A percentile compares a stretch with the other conserved stretches of the same genome.
phyloP scores from a whole-genome alignment of 1,140 invertebrate genomes.

The Drosophila paulistorum region DNA sequence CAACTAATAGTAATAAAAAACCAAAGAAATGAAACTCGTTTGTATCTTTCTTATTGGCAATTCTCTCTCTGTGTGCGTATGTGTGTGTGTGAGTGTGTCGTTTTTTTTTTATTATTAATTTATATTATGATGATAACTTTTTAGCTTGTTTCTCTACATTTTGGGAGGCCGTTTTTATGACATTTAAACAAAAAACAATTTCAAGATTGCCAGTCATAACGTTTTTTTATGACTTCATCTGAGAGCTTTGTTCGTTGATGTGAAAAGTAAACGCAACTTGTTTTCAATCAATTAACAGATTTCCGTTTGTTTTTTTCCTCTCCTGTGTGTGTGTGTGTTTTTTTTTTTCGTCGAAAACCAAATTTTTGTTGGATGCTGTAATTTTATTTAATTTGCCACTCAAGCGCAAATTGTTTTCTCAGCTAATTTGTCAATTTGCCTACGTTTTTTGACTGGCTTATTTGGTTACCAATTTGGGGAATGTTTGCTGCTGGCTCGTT shows the following conservation, averaged over 20 bases:
- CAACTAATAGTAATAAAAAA: conserved; percentile 41
- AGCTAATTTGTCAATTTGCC: conserved; percentile 74
- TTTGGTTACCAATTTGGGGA: conserved; percentile 27
- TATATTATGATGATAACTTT: conserved; percentile 43
- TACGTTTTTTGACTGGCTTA: conserved; percentile 49
- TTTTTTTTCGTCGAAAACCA: neutral
- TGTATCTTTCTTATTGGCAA: conserved; percentile 17
- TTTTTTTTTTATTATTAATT: conserved; percentile 37
- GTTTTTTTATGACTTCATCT: conserved; percentile 80
- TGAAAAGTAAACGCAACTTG: conserved; percentile 47
- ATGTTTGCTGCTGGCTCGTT: conserved; percentile 43
- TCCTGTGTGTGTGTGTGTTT: no score
- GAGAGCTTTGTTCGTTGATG: conserved; percentile 49
- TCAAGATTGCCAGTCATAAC: conserved; percentile 56
- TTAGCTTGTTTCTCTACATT: conserved; percentile 22
- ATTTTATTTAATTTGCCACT: conserved; percentile 69
- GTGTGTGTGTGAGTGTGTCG: neutral
- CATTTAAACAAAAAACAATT: conserved; percentile 29
- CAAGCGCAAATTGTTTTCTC: conserved; percentile 65
- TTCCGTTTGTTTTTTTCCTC: conserved; percentile 24
- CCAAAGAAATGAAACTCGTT: conserved; percentile 50
- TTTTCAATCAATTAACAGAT: conserved; percentile 68
- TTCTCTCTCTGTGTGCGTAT: neutral
- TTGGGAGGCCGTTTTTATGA: conserved; percentile 16
- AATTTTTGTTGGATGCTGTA: conserved; percentile 41